Evolutionary conservation across 1,140 invertebrate genomes (phyloP), one percentile per base, ranked within the genome.

Genomic region (Aphaenogaster rudis): DNA sequence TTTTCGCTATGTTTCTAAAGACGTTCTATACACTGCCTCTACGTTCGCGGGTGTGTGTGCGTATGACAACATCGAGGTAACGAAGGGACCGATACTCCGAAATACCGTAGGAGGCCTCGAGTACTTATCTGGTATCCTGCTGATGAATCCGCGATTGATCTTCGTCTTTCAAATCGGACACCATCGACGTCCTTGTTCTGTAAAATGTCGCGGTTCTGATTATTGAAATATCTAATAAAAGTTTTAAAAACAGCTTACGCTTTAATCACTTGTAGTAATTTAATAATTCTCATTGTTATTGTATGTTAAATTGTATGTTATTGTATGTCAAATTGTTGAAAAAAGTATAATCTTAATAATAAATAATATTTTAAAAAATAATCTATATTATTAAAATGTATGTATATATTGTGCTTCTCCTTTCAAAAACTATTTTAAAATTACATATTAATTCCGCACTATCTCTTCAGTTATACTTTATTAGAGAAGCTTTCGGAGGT

Each of bases 111-210:
- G 36, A 74, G 78, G 54, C 21, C 61, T 88, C 72, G 85, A 86
- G 81, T 94, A 94, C 92, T 94, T 94, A 94, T 94, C 93, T 94
- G 94, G 89, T 88, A 86, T 92, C 87, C 84, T 88, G 79, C 17
- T 64, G 88, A 42, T 86, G 39, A 74, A 45, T 66, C 50, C 85
- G 85, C 6, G 79, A 67, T 66, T 92, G 87, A 42, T 91, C 72
- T 84, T 86, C 66, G 45, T 33, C 78, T 71, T 28, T 48, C 45
- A 74, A 21, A 52, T 72, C 66, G 33, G 36, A 48, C 42, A 59
- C 88, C n/a, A 54, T 82, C 57, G 72, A 59, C 42, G 77, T 36
- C 78, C 63, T 72, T 57, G 50, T 90, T 42, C 69, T 86, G 67
- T 3, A 69, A 84, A 88, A 85, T 7, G 1, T 67, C 28, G 39